These are phyloP conservation scores for Neodiprion pinetum DNA, from an alignment of 1,140 invertebrate species.

Conservation along the genomic window DNA sequence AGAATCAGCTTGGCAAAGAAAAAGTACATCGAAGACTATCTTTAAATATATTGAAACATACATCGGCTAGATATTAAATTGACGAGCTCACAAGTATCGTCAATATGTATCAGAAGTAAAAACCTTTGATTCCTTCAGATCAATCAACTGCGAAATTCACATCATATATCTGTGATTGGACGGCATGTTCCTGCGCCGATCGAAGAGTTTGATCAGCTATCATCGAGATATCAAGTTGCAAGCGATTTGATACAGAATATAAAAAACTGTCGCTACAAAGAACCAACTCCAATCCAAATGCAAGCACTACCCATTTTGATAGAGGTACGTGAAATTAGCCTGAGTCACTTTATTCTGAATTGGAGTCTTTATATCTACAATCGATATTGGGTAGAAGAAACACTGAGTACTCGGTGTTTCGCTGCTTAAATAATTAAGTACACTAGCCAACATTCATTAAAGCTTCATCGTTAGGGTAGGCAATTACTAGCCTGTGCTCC, in stretches of 20 bases:
- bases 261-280: slow-evolving; percentile 72
- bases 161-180: slow-evolving; percentile 81
- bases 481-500: slow-evolving; percentile 94
- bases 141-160: slow-evolving; percentile 75
- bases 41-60: slow-evolving; percentile 24
- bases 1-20: slow-evolving; percentile 59
- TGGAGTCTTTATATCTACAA: background rate
- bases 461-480: slow-evolving; percentile 66
- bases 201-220: slow-evolving; percentile 74
- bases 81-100: slow-evolving; percentile 22
- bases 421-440: background rate
- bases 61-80: slow-evolving; percentile 23
- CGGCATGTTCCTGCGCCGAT: slow-evolving; percentile 78
- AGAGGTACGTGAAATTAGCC: slow-evolving; percentile 60
- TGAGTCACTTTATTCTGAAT: background rate
- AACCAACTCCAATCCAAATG: slow-evolving; percentile 94
- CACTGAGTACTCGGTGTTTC: background rate
- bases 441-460: slow-evolving; percentile 13
- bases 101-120: slow-evolving; percentile 20
- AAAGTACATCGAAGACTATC: slow-evolving; percentile 49
- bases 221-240: slow-evolving; percentile 63
- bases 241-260: slow-evolving; percentile 77
- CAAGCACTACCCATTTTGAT: slow-evolving; percentile 92
- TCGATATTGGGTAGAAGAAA: background rate
- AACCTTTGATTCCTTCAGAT: slow-evolving; percentile 63